These are phyloP conservation scores for Dendrophyllia cribrosa DNA, from an alignment of 64 coral and sea anemone species.

Conservation along the genomic window DNA sequence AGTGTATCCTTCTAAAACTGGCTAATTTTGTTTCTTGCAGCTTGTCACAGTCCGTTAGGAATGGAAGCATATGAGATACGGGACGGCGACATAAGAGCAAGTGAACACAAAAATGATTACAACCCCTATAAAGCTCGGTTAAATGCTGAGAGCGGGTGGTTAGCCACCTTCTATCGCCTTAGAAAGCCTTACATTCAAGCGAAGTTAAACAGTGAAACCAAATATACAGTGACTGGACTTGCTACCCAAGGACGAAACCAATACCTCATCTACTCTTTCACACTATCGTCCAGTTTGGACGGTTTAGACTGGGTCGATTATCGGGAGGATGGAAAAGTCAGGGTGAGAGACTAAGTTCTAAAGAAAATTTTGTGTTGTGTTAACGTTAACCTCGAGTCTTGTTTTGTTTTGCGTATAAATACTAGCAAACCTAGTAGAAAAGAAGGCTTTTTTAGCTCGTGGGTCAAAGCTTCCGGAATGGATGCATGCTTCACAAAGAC, in stretches of 20 bases:
- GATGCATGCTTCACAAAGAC: no score
- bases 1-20: background rate
- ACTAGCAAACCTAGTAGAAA: no score
- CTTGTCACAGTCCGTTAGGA: conserved; percentile 24
- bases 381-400: background rate
- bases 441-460: no score
- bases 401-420: background rate
- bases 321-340: conserved; percentile 26
- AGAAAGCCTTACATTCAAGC: background rate
- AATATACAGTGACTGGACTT: conserved; percentile 11
- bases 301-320: conserved; percentile 39
- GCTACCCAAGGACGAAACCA: background rate
- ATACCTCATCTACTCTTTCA: background rate
- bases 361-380: no score
- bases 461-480: no score
- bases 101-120: background rate
- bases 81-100: background rate
- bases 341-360: background rate
- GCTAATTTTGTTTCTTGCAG: background rate
- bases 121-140: background rate
- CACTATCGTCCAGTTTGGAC: background rate
- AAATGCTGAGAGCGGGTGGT: background rate
- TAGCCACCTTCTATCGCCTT: background rate
- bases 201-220: background rate
- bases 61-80: conserved; percentile 24